phyloP scores from a whole-genome alignment of 2,797 vertebrate genomes.

The Protosalanx chinensis region DNA sequence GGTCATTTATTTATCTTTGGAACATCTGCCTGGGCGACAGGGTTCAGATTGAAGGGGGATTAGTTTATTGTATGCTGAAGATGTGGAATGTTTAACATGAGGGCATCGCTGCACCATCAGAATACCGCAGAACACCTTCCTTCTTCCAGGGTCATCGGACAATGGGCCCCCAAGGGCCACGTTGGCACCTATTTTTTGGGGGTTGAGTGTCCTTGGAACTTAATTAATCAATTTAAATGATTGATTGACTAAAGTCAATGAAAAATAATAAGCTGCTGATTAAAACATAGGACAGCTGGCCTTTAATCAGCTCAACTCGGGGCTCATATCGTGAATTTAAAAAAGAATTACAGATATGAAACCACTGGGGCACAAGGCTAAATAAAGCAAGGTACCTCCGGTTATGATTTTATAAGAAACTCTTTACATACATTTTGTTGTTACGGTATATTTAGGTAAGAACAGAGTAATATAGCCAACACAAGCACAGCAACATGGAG shows the following conservation, averaged over 20 bases:
- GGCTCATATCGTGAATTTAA: too few relatives aligned
- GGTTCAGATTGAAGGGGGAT: conserved; percentile 27
- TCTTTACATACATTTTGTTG: too few relatives aligned
- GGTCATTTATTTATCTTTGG: background rate
- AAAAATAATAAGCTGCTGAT: conserved; percentile 66
- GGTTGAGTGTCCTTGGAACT: conserved; percentile 55
- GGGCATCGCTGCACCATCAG: conserved; percentile 41
- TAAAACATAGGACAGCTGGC: conserved; percentile 47
- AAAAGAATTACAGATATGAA: too few relatives aligned
- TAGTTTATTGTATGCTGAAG: conserved; percentile 47
- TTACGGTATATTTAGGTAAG: too few relatives aligned
- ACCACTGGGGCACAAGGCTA: too few relatives aligned
- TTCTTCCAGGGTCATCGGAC: conserved; percentile 48
- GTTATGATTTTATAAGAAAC: too few relatives aligned
- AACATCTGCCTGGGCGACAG: conserved; percentile 29
- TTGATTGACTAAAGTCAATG: conserved; percentile 56
- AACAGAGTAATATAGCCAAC: too few relatives aligned
- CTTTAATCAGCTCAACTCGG: too few relatives aligned
- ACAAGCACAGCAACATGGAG: too few relatives aligned
- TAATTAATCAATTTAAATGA: conserved; percentile 69
- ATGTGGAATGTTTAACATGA: conserved; percentile 28
- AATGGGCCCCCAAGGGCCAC: conserved; percentile 34
- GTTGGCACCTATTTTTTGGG: conserved; percentile 51
- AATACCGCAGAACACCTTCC: conserved; percentile 30
- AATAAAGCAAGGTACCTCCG: too few relatives aligned